Evolutionary conservation across 2,888 invertebrate genomes (phyloP).

Genomic region (Hyposoter dolosus): DNA sequence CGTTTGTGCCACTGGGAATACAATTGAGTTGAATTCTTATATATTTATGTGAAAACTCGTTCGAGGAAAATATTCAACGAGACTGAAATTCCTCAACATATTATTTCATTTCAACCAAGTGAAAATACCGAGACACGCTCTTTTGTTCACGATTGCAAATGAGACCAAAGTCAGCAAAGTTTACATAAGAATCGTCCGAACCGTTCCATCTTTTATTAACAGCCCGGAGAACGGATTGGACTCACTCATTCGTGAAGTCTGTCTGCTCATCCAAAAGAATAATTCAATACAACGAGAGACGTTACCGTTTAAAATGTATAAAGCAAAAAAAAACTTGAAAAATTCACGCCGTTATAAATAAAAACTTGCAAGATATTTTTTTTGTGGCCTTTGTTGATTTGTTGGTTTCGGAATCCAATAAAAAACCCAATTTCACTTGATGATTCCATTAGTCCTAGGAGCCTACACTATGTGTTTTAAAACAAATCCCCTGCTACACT

Average conservation of each 20-base stretch:
- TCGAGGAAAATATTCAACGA: slow-evolving; percentile 12
- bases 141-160: slow-evolving; percentile 23
- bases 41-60: not conserved
- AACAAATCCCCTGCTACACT: no score
- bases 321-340: not conserved
- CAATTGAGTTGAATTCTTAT: not conserved
- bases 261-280: not conserved
- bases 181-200: slow-evolving; percentile 14
- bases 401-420: no score
- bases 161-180: slow-evolving; percentile 4
- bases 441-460: no score
- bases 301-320: no score
- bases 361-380: not conserved
- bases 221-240: not conserved
- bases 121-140: not conserved
- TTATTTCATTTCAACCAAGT: slow-evolving; percentile 24
- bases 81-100: slow-evolving; percentile 29
- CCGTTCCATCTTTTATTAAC: not conserved
- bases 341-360: not conserved
- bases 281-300: not conserved
- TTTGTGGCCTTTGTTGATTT: not conserved
- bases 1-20: slow-evolving; percentile 37
- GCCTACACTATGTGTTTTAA: no score
- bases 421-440: no score
- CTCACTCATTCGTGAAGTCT: not conserved